phyloP scores from a whole-genome alignment of 2,888 invertebrate genomes.

The Cheilosia vulpina region DNA sequence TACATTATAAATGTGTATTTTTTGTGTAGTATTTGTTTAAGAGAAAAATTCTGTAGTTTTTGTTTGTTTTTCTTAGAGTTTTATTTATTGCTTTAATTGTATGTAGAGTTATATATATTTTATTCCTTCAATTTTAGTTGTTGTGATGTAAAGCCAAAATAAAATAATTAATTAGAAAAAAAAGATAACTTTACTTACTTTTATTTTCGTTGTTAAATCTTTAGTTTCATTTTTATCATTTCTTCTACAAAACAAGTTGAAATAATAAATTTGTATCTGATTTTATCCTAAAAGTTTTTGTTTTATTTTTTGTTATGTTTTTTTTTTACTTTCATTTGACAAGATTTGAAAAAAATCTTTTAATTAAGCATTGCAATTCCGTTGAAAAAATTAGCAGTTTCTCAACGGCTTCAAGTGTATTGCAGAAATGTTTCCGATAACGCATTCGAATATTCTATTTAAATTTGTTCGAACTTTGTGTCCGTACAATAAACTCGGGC shows the following conservation, averaged over 20 bases:
- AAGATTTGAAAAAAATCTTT: not conserved
- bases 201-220: slow-evolving; percentile 32
- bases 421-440: too few relatives aligned
- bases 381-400: too few relatives aligned
- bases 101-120: slow-evolving; percentile 46
- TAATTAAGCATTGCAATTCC: too few relatives aligned
- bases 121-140: slow-evolving; percentile 39
- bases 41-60: slow-evolving; percentile 32
- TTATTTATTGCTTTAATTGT: slow-evolving; percentile 64
- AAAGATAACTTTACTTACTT: slow-evolving; percentile 20
- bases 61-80: slow-evolving; percentile 27
- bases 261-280: slow-evolving; percentile 24
- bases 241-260: slow-evolving; percentile 4
- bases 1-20: slow-evolving; percentile 33
- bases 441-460: too few relatives aligned
- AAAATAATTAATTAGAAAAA: slow-evolving; percentile 18
- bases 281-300: slow-evolving; percentile 21
- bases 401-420: too few relatives aligned
- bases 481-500: too few relatives aligned
- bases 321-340: not conserved
- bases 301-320: slow-evolving; percentile 26
- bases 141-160: slow-evolving; percentile 47
- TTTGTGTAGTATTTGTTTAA: slow-evolving; percentile 54
- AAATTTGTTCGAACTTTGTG: too few relatives aligned
- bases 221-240: slow-evolving; percentile 17